Conservation (phyloP, 2,888 invertebrate genomes). For the Mycogona germanica region DNA sequence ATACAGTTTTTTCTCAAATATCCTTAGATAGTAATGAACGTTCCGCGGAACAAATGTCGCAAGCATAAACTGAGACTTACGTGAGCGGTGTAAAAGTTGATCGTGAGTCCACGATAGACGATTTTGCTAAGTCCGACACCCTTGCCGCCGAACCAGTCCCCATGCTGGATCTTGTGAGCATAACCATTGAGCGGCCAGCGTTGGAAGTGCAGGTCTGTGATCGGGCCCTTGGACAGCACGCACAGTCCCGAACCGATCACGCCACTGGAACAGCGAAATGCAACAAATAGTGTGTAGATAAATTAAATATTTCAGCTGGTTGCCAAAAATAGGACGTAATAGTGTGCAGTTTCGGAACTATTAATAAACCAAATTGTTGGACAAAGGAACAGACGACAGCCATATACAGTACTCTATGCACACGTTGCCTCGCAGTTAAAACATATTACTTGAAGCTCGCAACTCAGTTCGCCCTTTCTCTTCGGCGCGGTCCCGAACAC, state of each 20-base stretch:
- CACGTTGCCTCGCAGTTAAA: too few relatives aligned
- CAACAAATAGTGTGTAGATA: slow-evolving; percentile 1
- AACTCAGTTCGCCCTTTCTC: too few relatives aligned
- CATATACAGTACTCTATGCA: too few relatives aligned
- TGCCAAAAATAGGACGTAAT: too few relatives aligned
- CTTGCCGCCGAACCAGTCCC: slow-evolving; percentile 99
- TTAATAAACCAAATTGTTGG: too few relatives aligned
- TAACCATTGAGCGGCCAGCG: slow-evolving; percentile 97
- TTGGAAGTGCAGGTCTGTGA: slow-evolving; percentile 78
- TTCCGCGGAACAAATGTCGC: slow-evolving; percentile 1
- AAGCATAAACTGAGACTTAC: slow-evolving; percentile 45
- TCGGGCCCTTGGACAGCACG: slow-evolving; percentile 67
- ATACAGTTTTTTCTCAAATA: not conserved
- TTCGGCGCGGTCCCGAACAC: too few relatives aligned
- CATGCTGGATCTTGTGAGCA: slow-evolving; percentile 86
- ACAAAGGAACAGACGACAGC: too few relatives aligned
- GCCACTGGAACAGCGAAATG: slow-evolving; percentile 49
- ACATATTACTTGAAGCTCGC: too few relatives aligned
- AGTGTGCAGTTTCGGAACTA: too few relatives aligned
- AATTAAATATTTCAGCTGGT: too few relatives aligned
- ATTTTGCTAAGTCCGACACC: slow-evolving; percentile 74
- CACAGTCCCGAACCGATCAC: slow-evolving; percentile 83
- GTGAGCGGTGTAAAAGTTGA: slow-evolving; percentile 89
- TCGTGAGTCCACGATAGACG: slow-evolving; percentile 45
- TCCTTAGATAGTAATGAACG: too few relatives aligned